Base-by-base conservation (phyloP, 2,797 vertebrate genomes). In the Botia almorhae region DNA sequence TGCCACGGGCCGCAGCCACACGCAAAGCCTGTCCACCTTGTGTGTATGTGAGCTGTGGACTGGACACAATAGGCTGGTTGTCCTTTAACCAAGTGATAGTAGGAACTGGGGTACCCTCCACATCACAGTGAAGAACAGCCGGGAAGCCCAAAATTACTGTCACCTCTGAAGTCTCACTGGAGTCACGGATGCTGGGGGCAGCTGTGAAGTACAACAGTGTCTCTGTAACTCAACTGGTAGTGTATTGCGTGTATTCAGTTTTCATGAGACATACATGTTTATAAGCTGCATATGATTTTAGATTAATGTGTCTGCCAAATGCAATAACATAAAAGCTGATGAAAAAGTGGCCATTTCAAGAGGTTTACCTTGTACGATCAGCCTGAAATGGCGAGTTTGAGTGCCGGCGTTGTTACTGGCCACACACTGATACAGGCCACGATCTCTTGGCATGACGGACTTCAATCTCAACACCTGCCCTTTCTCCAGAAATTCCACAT, bases 371-470 rank as follows among this genome's bases (percentile, higher is more conserved):
- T 94, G 93, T 21, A 96, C 85, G 3, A 85, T 92, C 76, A 96
- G 90, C 84, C 88, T 93, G 89, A 96, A 97, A 89, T 94, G 91
- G 36, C 94, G 94, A 86, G 90, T 89, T 87, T 96, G 94, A 76
- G 95, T 96, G 68, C 96, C 96, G 0, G 95, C 96, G 0, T 93
- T 91, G 89, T 96, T 97, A 82, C 93, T 94, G 84, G 96, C 96
- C 87, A 94, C 69, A 68, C 96, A 97, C 87, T 94, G 94, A 90
- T 97, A 97, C 69, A 87, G 87, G 0, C 96, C 96, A 86, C 94
- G 94, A 63, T 96, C 95, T 63, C 93, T 91, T 76, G 92, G 88
- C 71, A 91, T 90, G 0, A 92, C 92, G 4, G 89, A 89, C 87
- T 90, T 85, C 81, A 97, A 91, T 74, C 89, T 92, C 83, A 97